These are phyloP conservation scores for Natrix natrix DNA, from an alignment of 2,797 vertebrate species.

Conservation along the genomic window DNA sequence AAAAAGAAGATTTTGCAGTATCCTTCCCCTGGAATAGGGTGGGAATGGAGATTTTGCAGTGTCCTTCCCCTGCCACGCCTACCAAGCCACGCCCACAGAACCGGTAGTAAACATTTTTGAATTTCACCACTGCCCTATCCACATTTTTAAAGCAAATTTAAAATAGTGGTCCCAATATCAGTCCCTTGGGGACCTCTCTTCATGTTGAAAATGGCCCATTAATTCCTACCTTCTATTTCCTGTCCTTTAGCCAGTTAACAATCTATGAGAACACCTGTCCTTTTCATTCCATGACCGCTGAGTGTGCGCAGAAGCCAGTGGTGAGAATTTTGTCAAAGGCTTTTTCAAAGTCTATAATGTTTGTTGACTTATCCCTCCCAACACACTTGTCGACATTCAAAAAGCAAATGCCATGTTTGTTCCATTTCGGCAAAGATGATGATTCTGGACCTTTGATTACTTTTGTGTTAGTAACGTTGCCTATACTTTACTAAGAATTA, in stretches of 20 bases:
- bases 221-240: background rate
- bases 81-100: too few species aligned
- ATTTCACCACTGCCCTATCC: background rate
- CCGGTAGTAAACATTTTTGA: too few species aligned
- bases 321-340: background rate
- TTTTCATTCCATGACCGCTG: background rate
- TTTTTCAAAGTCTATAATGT: background rate
- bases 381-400: background rate
- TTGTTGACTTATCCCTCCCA: background rate
- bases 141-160: background rate
- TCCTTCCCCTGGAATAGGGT: too few species aligned
- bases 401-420: background rate
- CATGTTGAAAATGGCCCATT: background rate
- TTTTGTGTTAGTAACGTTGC: background rate
- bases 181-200: background rate
- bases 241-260: background rate
- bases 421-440: background rate
- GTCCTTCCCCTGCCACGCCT: too few species aligned
- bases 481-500: background rate
- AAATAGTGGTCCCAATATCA: background rate
- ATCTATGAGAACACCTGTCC: background rate
- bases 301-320: background rate
- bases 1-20: too few species aligned
- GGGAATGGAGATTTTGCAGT: too few species aligned
- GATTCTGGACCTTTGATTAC: background rate